Evolutionary conservation across 2,113 vertebrate species (phyloP), one percentile per base, ranked within the genome.

Genomic region (Phainopepla nitens): DNA sequence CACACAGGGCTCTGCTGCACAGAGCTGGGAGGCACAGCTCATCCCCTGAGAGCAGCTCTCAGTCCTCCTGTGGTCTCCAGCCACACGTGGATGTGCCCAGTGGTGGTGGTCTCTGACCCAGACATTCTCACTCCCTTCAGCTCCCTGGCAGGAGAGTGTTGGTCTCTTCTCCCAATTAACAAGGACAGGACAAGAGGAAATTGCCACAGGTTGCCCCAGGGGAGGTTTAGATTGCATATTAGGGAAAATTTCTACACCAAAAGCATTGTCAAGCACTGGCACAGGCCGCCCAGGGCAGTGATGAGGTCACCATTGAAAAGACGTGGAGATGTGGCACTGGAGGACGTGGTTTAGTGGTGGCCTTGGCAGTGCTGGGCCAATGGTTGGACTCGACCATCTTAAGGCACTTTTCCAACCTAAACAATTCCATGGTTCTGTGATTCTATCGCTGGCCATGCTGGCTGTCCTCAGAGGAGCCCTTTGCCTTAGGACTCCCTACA

Each of bases 361-460:
- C 68, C 36, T 39, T 66, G 36, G 44, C 69, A 66, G 44, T 29
- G 33, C 13, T 45, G 53, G 69, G 23, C 0, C 0, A 39, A 9
- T 8, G 39, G 9, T 6, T 51, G 44, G 33, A 33, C 36, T 57
- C 1, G 0, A 66, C 13, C 39, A 21, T 14, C 41, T 60, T 10
- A 29, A 45, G 49, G 39, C 23, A 31, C 39, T 60, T 75, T 60
- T 60, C 53, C 69, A 75, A 29, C n/a, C 51, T n/a, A 13, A 60
- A 29, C 20, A 75, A 45, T 25, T 39, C n/a, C 54, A 15, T 19
- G 11, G 23, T 12, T 27, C n/a, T 31, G 15, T 89, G 78, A 1
- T 41, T 58, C 14, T 9, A 0, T 22, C 33, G 27, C 81, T 77
- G 64, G 11, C 36, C 1, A 0, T 16, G 50, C 69, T 31, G 18